Evolutionary conservation across 64 coral and sea anemone species (phyloP).

Genomic region (Pocillopora damicornis): DNA sequence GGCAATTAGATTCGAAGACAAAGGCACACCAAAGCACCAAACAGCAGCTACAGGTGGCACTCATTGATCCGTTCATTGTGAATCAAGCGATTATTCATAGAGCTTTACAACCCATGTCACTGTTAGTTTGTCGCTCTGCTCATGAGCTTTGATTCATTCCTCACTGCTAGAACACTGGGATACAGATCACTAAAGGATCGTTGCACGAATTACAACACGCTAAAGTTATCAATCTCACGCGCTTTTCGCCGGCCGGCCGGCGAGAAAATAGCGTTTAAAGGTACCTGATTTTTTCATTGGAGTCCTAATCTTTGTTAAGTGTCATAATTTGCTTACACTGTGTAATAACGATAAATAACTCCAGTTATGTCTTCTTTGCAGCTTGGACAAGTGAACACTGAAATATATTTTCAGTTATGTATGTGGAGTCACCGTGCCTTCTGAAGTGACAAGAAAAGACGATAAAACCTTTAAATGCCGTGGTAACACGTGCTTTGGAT

Average conservation of each 20-base stretch:
- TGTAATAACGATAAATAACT: too few species aligned
- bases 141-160: neutral
- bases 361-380: too few species aligned
- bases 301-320: too few species aligned
- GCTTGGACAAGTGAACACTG: too few species aligned
- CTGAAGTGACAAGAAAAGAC: neutral
- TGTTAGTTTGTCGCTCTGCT: neutral
- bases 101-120: neutral
- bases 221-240: neutral
- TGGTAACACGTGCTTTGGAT: neutral
- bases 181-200: neutral
- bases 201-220: neutral
- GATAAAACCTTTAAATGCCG: neutral
- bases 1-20: neutral
- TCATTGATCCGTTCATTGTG: neutral
- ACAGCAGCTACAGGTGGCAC: neutral
- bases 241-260: neutral
- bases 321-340: too few species aligned
- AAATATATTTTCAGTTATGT: neutral
- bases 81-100: conserved; percentile 3
- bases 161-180: neutral
- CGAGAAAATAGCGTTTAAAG: neutral
- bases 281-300: neutral
- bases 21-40: neutral
- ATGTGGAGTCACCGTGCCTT: neutral